Evolutionary conservation across 1,140 invertebrate genomes (phyloP).

Genomic region (Eumeta japonica): DNA sequence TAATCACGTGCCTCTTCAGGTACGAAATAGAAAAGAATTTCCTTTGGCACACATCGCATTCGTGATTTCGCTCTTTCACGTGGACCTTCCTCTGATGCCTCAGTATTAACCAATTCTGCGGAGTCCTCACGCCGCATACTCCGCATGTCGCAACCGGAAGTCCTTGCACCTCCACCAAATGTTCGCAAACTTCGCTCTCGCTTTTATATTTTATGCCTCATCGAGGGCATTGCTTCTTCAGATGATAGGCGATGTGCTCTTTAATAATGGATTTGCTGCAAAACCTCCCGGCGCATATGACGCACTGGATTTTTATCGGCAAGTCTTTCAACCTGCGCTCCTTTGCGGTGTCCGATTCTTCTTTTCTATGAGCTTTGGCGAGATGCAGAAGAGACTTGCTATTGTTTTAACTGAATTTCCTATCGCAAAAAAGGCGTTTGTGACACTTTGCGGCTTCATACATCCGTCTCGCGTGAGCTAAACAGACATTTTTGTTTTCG

Average conservation of each 20-base stretch:
- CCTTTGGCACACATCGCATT: slow-evolving; percentile 38
- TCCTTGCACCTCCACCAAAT: slow-evolving; percentile 20
- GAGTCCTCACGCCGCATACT: slow-evolving; percentile 21
- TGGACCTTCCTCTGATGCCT: slow-evolving; percentile 28
- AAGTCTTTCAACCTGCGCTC: no score
- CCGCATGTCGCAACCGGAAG: slow-evolving; percentile 19
- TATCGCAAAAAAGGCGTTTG: no score
- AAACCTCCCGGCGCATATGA: slow-evolving; percentile 8
- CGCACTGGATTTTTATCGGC: slow-evolving; percentile 11
- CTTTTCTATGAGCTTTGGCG: no score
- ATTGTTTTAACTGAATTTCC: no score
- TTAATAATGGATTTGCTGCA: slow-evolving; percentile 26
- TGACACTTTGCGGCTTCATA: no score
- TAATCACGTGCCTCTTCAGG: slow-evolving; percentile 42
- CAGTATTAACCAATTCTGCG: slow-evolving; percentile 17
- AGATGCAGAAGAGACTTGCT: no score
- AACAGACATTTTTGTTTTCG: no score
- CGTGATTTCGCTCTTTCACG: slow-evolving; percentile 34
- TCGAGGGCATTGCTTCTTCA: slow-evolving; percentile 12
- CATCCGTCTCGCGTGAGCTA: no score
- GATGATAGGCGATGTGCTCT: slow-evolving; percentile 17
- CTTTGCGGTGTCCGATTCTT: no score
- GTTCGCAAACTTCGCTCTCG: slow-evolving; percentile 12
- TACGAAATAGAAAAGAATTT: slow-evolving; percentile 36
- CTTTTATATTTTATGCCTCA: slow-evolving; percentile 9